Evolutionary conservation across 2,888 invertebrate species (phyloP).

Genomic region (Sinhomidia bicolor): DNA sequence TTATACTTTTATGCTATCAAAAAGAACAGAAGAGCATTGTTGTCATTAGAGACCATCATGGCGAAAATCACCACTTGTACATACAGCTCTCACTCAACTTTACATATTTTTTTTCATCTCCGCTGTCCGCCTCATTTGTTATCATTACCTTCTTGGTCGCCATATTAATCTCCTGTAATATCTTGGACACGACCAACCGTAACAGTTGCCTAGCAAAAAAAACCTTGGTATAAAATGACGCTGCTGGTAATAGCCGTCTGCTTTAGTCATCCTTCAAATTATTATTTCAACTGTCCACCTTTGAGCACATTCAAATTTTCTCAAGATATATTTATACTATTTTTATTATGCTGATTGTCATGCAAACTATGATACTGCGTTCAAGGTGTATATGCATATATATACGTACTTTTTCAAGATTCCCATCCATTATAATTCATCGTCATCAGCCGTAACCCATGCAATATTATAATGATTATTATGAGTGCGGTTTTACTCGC

Average conservation of each 20-base stretch:
- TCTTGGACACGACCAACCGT: conserved; percentile 63
- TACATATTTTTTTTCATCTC: neutral
- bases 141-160: conserved; percentile 34
- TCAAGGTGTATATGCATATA: neutral
- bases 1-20: too few species aligned
- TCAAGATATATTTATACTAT: conserved; percentile 10
- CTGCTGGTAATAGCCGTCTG: too few species aligned
- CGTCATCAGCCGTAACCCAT: neutral
- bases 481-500: neutral
- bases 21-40: neutral
- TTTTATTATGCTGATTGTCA: conserved; percentile 13
- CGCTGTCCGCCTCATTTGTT: conserved; percentile 52
- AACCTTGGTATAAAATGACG: too few species aligned
- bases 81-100: too few species aligned
- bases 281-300: conserved; percentile 26
- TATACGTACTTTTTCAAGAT: neutral
- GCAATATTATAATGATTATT: too few species aligned
- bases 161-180: conserved; percentile 20
- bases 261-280: neutral
- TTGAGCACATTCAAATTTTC: neutral
- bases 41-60: neutral
- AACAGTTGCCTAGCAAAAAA: neutral
- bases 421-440: neutral
- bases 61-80: conserved; percentile 34
- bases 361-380: neutral